Percentiles rank a stretch among this genome's conserved stretches.
Conservation (phyloP, 2,113 vertebrate species). For the Bubo scandiacus region DNA sequence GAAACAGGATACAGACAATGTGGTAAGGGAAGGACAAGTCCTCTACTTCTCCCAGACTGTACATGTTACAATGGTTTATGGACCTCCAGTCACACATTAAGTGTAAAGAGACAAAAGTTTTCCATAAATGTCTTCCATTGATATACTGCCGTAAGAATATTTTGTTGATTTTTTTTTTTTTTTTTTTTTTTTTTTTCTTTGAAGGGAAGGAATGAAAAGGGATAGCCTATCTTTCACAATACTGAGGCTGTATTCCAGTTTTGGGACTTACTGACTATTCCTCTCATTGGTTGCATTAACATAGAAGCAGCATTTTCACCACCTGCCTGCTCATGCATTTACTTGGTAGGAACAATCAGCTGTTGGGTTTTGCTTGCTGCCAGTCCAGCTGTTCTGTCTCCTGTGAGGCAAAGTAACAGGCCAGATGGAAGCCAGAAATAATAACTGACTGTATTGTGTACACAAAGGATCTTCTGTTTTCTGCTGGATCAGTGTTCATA, state of each 20-base stretch:
- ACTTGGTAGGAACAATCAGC: not conserved
- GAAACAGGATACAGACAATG: not conserved
- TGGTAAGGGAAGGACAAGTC: not conserved
- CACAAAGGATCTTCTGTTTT: conserved; percentile 23
- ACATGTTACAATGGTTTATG: not conserved
- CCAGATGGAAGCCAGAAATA: conserved; percentile 16
- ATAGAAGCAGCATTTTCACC: not conserved
- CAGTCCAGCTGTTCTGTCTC: conserved; percentile 25
- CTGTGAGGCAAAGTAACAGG: not conserved
- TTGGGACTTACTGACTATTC: not conserved
- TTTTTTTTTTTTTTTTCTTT: not conserved
- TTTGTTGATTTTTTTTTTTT: not conserved
- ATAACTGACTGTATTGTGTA: not conserved
- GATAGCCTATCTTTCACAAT: not conserved
- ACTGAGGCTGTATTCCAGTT: not conserved
- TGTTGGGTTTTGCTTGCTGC: not conserved
- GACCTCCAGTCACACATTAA: not conserved
- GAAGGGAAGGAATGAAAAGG: not conserved
- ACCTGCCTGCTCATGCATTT: not conserved
- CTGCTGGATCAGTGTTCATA: not conserved
- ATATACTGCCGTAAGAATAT: not conserved
- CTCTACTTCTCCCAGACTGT: not conserved
- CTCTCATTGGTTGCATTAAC: not conserved
- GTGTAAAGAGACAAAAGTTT: not conserved
- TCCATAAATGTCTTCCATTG: not conserved